phyloP scores from a whole-genome alignment of 2,113 vertebrate genomes.

The Bolborhynchus lineola region DNA sequence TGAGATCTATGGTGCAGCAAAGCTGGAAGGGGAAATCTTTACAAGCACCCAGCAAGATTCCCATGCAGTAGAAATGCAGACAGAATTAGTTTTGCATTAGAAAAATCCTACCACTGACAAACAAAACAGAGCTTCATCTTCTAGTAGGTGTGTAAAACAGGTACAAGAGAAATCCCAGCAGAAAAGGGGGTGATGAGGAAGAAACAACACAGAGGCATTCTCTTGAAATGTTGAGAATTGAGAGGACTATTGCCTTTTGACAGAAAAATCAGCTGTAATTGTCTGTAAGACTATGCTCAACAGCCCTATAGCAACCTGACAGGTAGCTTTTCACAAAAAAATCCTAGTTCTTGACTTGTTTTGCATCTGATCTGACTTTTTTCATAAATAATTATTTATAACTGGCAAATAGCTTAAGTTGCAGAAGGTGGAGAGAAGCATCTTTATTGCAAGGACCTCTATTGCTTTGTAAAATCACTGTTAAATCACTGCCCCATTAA shows the following conservation, averaged over 20 bases:
- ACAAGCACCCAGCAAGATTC: background rate
- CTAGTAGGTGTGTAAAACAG: background rate
- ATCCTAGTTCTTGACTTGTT: fast-evolving
- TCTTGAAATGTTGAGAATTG: background rate
- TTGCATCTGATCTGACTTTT: background rate
- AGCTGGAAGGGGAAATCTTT: background rate
- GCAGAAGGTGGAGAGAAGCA: background rate
- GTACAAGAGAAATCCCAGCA: background rate
- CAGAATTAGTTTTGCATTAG: background rate
- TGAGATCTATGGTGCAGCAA: background rate
- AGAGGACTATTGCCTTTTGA: background rate
- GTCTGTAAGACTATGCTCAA: background rate
- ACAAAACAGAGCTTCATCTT: background rate
- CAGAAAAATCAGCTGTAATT: background rate
- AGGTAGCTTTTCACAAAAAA: background rate
- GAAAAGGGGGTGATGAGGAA: background rate
- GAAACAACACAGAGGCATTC: background rate
- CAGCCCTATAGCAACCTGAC: background rate
- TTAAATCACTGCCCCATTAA: background rate
- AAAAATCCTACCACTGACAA: background rate
- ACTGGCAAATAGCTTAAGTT: background rate
- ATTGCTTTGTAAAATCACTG: background rate
- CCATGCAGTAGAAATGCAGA: background rate
- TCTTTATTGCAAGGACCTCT: background rate
- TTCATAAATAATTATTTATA: background rate